Percentiles rank a stretch among this genome's conserved stretches.
phyloP scores from a whole-genome alignment of 2,797 vertebrate genomes.

The Sphenopsis melanotis region DNA sequence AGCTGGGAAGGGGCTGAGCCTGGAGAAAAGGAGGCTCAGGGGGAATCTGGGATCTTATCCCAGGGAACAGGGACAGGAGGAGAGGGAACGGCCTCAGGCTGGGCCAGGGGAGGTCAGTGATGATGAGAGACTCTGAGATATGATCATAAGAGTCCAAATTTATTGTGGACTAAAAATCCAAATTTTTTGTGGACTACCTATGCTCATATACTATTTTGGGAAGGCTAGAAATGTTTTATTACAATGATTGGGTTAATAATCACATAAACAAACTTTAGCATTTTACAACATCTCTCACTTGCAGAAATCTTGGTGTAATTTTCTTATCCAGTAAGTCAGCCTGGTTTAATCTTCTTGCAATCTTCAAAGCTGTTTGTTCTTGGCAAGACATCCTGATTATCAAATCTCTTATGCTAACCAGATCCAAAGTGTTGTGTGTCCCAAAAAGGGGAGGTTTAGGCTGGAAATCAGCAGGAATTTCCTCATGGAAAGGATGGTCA shows the following conservation, averaged over 20 bases:
- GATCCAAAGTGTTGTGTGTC: not conserved
- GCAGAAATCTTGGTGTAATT: not conserved
- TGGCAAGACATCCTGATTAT: not conserved
- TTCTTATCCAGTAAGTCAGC: not conserved
- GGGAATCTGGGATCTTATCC: not conserved
- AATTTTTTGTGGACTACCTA: not conserved
- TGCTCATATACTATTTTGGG: not conserved
- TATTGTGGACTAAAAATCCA: not conserved
- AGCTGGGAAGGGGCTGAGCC: not conserved
- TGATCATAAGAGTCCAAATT: not conserved
- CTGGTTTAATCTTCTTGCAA: not conserved
- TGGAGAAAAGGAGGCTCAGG: not conserved
- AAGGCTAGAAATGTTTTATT: not conserved
- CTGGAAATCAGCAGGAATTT: not conserved
- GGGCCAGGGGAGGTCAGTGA: not conserved
- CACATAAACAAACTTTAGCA: not conserved
- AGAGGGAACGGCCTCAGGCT: not conserved
- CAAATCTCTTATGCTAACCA: not conserved
- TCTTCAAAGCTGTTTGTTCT: not conserved
- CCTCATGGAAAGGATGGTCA: not conserved
- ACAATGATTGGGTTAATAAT: not conserved
- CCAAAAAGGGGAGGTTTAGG: not conserved
- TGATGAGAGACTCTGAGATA: not conserved
- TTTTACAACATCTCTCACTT: not conserved
- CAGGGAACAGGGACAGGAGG: not conserved